Evolutionary conservation across 2,113 vertebrate species (phyloP), one percentile per base, ranked within the genome.

Genomic region (Gallinago jamesoni): DNA sequence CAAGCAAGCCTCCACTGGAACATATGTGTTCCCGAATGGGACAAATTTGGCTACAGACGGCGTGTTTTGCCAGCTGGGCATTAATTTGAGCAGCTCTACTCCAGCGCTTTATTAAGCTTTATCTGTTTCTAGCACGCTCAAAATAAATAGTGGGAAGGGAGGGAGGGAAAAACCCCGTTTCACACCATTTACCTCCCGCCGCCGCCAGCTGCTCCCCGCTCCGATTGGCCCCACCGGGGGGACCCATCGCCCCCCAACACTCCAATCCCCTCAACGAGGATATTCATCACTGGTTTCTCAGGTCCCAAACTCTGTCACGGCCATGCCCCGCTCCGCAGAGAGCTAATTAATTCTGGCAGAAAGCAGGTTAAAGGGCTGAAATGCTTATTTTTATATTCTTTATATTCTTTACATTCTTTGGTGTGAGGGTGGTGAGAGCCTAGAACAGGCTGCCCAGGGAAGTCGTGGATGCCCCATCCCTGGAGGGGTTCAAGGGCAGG

Each of bases 121-220:
- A 33, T 55, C 43, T 53, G 31, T 23, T 89, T 57, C 53, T 17
- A 63, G 55, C 72, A 59, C 2, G 4, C 70, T 33, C 47, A 91
- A 94, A 94, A 27, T 23, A 52, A 87, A 72, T 1, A 31, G 86
- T 1, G 7, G 7, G 0, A 15, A 70, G 68, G 39, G 45, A 94
- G 62, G 78, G 74, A 74, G 35, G 80, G 90, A 21, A 52, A 90
- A 47, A 63, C 4, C 43, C 3, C 5, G n/a, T 23, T 76, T 73
- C 50, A 56, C 47, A 30, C 69, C 81, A 50, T 79, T 68, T 72
- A 35, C 90, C 60, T 86, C 62, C 24, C 52, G 50, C 73, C 35
- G 53, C n/a, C 12, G 20, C 41, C 68, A 94, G 82, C 91, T 93
- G 68, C 90, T 77, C 57, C 10, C 77, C 50, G 27, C 62, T 48